phyloP scores from a whole-genome alignment of 2,888 invertebrate genomes.

The Cotesia congregata region DNA sequence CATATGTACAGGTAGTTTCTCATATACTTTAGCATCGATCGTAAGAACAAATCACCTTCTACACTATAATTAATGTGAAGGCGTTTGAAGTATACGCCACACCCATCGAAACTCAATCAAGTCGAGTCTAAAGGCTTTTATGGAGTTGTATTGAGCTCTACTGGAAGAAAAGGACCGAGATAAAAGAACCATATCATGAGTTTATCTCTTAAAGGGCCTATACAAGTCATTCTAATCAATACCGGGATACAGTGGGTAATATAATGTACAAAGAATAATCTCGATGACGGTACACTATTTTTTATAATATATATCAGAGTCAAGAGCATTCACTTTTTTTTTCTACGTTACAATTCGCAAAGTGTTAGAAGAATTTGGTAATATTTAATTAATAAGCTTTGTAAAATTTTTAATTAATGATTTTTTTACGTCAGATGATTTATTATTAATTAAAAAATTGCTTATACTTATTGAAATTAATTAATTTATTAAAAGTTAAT shows the following conservation, averaged over 20 bases:
- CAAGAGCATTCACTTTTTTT: neutral
- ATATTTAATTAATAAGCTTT: too few species aligned
- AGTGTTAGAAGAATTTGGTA: neutral
- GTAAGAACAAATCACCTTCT: slow-evolving; percentile 50
- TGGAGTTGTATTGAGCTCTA: slow-evolving; percentile 41
- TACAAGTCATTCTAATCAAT: slow-evolving; percentile 67
- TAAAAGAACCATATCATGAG: slow-evolving; percentile 47
- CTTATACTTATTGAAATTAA: too few species aligned
- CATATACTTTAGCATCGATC: slow-evolving; percentile 22
- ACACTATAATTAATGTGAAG: slow-evolving; percentile 64
- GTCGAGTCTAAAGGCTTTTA: slow-evolving; percentile 51
- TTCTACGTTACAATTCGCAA: neutral
- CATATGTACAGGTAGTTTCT: neutral
- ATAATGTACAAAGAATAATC: slow-evolving; percentile 51
- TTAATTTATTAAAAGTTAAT: too few species aligned
- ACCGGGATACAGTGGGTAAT: slow-evolving; percentile 41
- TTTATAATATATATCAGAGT: neutral
- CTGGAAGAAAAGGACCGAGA: slow-evolving; percentile 48
- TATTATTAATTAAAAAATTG: too few species aligned
- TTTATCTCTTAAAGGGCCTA: slow-evolving; percentile 58
- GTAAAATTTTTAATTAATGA: too few species aligned
- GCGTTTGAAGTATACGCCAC: slow-evolving; percentile 64
- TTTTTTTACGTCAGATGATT: too few species aligned
- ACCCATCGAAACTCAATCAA: slow-evolving; percentile 67
- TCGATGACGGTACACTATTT: slow-evolving; percentile 53